A percentile compares a stretch with the other conserved stretches of the same genome.
These are phyloP conservation scores for Pipistrellus kuhlii DNA, from an alignment of 2,797 vertebrate species.

Conservation along the genomic window DNA sequence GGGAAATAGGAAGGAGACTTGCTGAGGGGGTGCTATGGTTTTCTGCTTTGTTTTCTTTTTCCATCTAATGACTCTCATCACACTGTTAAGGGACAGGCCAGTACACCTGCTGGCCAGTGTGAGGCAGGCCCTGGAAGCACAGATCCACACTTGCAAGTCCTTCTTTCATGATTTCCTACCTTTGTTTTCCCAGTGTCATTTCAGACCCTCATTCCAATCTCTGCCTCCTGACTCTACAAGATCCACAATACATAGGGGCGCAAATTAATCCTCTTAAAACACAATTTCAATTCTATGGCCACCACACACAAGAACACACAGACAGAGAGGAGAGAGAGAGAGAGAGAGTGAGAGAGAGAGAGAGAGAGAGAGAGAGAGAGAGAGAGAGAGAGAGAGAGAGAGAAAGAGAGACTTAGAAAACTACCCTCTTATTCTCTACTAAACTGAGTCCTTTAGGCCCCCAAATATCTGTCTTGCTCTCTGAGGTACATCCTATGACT, in stretches of 20 bases:
- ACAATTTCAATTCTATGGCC: neutral
- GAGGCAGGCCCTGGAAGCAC: neutral
- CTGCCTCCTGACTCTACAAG: neutral
- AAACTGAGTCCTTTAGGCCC: neutral
- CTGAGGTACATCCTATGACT: neutral
- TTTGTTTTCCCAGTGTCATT: neutral
- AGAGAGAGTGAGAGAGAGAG: too few species aligned
- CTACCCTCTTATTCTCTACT: neutral
- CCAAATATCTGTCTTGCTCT: neutral
- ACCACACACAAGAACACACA: neutral
- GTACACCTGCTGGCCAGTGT: neutral
- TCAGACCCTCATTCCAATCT: neutral
- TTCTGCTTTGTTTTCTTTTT: neutral
- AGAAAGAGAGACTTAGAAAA: neutral
- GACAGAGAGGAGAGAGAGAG: too few species aligned
- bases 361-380: neutral
- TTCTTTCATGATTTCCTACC: neutral
- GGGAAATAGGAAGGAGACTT: neutral
- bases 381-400: neutral
- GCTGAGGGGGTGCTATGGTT: neutral
- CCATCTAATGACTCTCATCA: neutral
- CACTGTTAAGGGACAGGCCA: neutral
- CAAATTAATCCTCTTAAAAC: slow-evolving; percentile 7
- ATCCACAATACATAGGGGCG: neutral
- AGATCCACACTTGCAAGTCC: neutral